Conservation (phyloP, 2,113 vertebrate species). For the Nibea coibor region DNA sequence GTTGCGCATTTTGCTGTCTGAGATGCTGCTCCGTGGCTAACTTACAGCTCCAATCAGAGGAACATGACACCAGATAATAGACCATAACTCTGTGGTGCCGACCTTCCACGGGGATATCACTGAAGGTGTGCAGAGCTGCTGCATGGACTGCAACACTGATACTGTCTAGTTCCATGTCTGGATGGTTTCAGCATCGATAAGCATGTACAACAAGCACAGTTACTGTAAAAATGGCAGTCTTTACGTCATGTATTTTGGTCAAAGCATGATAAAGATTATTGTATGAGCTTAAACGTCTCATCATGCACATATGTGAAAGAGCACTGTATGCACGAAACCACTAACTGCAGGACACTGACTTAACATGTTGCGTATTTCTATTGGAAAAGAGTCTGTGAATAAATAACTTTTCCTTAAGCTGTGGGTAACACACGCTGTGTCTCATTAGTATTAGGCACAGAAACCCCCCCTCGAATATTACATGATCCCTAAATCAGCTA, state of each 20-base stretch:
- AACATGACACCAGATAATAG: conserved; percentile 50
- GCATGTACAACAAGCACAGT: conserved; percentile 1
- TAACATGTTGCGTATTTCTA: conserved; percentile 12
- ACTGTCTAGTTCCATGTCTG: conserved; percentile 35
- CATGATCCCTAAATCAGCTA: background rate
- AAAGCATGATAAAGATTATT: background rate
- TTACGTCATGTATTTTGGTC: conserved; percentile 30
- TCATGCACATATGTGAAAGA: conserved; percentile 15
- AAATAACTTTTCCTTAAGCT: background rate
- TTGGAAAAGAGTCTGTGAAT: background rate
- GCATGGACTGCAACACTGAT: conserved; percentile 11
- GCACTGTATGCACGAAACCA: conserved; percentile 31
- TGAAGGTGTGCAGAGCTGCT: conserved; percentile 20
- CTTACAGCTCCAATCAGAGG: conserved; percentile 43
- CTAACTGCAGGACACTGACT: conserved; percentile 1
- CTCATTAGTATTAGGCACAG: conserved; percentile 3
- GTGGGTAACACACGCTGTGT: background rate
- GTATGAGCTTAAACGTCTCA: conserved; percentile 30
- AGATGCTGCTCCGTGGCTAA: conserved; percentile 5
- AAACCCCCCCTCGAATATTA: background rate
- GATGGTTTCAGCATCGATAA: conserved; percentile 21
- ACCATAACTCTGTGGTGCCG: conserved; percentile 15
- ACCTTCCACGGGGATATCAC: conserved; percentile 1
- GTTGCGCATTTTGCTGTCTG: conserved; percentile 20
- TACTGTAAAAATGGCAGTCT: conserved; percentile 11